Conservation (phyloP, 2,113 vertebrate species). For the Columbina picui region DNA sequence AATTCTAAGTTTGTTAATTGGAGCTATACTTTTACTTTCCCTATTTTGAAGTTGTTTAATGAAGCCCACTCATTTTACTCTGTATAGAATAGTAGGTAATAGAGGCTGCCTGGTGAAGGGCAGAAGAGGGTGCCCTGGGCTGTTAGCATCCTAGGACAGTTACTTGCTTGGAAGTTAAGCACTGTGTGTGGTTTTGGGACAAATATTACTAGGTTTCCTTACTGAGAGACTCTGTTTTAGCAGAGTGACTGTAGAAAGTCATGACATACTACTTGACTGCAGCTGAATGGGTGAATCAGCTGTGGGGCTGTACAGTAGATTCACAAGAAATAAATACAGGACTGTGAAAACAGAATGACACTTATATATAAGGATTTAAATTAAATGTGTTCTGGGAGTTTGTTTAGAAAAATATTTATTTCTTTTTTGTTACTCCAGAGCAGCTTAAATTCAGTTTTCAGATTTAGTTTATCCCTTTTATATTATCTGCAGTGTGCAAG, state of each 20-base stretch:
- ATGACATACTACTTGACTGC: not conserved
- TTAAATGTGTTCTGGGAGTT: not conserved
- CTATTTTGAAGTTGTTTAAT: not conserved
- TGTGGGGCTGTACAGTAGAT: not conserved
- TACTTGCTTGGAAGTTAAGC: not conserved
- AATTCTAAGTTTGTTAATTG: not conserved
- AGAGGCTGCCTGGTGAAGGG: not conserved
- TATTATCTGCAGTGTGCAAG: not conserved
- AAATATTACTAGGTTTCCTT: not conserved
- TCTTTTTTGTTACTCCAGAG: not conserved
- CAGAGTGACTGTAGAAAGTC: fast-evolving
- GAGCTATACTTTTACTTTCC: not conserved
- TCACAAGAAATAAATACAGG: not conserved
- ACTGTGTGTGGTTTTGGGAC: not conserved
- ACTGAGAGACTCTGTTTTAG: not conserved
- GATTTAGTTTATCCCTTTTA: not conserved
- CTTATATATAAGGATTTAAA: not conserved
- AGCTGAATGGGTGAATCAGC: not conserved
- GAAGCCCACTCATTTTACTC: not conserved
- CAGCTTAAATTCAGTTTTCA: not conserved
- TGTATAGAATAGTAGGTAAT: not conserved
- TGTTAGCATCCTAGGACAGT: not conserved
- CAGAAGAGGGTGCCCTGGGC: not conserved
- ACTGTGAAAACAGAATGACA: not conserved
- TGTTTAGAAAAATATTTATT: not conserved